Percentiles rank a stretch among this genome's conserved stretches.
phyloP scores from a whole-genome alignment of 2,888 invertebrate species.

The Lordiphosa fenestrarum region DNA sequence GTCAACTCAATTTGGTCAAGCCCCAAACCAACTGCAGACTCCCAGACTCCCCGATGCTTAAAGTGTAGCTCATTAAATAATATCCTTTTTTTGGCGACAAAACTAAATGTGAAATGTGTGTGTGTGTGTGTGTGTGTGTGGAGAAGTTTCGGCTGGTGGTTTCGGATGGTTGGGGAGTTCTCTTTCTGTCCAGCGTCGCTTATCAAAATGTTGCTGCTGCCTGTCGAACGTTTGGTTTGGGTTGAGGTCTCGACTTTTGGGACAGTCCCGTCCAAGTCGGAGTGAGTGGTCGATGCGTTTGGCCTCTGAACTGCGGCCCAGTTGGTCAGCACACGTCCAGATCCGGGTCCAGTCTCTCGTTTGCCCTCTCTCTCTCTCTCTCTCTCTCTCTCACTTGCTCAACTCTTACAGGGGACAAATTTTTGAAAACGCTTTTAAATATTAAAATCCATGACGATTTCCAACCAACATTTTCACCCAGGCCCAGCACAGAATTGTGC shows the following conservation, averaged over 20 bases:
- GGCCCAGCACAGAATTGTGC: conserved; percentile 25
- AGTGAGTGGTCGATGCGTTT: conserved; percentile 59
- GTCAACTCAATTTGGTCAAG: conserved; percentile 77
- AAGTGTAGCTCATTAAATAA: conserved; percentile 79
- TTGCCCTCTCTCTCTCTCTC: conserved; percentile 7
- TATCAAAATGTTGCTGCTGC: conserved; percentile 71
- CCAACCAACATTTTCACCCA: conserved; percentile 67
- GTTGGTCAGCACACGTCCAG: conserved; percentile 66
- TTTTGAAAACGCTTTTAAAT: conserved; percentile 77
- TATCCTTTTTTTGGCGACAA: conserved; percentile 66
- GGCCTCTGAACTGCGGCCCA: conserved; percentile 69
- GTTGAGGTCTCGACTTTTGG: conserved; percentile 35
- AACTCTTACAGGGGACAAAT: conserved; percentile 40
- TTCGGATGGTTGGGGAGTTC: conserved; percentile 11
- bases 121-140: conserved; percentile 13
- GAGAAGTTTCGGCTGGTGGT: not conserved
- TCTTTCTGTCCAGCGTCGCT: conserved; percentile 43
- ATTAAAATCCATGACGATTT: conserved; percentile 79
- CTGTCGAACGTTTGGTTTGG: conserved; percentile 59
- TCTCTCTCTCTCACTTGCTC: conserved; percentile 2
- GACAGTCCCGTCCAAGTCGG: conserved; percentile 16
- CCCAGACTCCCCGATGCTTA: conserved; percentile 54
- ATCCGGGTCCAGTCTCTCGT: conserved; percentile 13
- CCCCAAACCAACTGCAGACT: not conserved
- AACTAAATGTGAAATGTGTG: conserved; percentile 12